Base-by-base conservation (phyloP, 2,113 vertebrate species). In the Sinocyclocheilus rhinocerous region DNA sequence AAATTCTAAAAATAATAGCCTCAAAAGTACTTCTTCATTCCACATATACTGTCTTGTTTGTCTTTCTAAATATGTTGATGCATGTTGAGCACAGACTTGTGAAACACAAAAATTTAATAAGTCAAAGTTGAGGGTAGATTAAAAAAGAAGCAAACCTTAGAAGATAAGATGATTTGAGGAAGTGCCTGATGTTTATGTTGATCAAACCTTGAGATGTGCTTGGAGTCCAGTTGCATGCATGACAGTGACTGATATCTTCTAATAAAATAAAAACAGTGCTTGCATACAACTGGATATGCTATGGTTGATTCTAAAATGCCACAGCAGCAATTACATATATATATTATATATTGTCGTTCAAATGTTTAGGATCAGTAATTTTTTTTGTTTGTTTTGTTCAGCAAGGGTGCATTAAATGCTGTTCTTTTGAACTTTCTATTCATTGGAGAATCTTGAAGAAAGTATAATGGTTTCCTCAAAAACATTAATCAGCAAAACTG, bases 141-240 rank as follows among this genome's bases (percentile, higher is more conserved):
- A 26, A 10, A 22, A 70, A 73, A 86, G 33, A 45, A 16, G 16
- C 67, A 15, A 22, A 15, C 18, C 1, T 57, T 45, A 4, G 61
- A 67, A 87, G 55, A 85, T 73, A 80, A 88, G 42, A 87, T 36
- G 11, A 18, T 48, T 42, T 39, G 26, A 83, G 83, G 83, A 83
- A 87, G 83, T 79, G 52, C 8, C 36, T 42, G 42, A 42, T 42
- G 42, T 42, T 42, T 42, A 52, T 1, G 50, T 63, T 8, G 67
- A 80, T 75, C 18, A 11, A 22, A 52, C 42, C 42, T 72, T 57
- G 42, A 52, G 59, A 75, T 20, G 42, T 63, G 65, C 45, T 67
- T 67, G 2, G 48, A 65, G 36, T 45, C 50, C 2, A 36, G 12
- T 63, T 45, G 24, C 11, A 10, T 24, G 22, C 20, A 18, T 55